Percentiles rank a stretch among this genome's conserved stretches.
These are phyloP conservation scores for Bryconaethiops microstoma DNA, from an alignment of 2,797 vertebrate genomes.

Conservation along the genomic window DNA sequence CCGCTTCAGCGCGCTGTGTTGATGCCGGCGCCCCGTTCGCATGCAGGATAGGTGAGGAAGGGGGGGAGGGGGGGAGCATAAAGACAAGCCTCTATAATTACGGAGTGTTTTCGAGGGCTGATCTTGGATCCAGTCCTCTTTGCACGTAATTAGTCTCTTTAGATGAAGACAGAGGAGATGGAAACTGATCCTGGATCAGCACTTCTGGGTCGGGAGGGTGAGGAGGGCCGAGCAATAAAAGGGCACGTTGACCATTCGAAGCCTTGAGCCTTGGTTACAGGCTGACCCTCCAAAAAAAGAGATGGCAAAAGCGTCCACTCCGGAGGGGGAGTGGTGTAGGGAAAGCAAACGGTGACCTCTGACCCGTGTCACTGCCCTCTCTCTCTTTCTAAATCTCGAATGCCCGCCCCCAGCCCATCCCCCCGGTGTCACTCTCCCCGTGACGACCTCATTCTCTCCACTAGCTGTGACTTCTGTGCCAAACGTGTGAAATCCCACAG, in stretches of 20 bases:
- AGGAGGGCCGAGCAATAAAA: background rate
- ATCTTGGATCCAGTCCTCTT: background rate
- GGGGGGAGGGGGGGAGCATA: background rate
- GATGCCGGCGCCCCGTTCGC: background rate
- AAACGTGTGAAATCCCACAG: constrained; percentile 77
- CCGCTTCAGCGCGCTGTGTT: constrained; percentile 51
- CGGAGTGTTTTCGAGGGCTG: constrained; percentile 6
- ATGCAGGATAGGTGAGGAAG: constrained; percentile 50
- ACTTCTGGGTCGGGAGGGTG: constrained; percentile 11
- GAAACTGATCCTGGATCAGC: constrained; percentile 1
- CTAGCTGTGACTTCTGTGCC: constrained; percentile 73
- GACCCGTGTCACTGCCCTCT: constrained; percentile 51
- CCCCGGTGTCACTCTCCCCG: constrained; percentile 33
- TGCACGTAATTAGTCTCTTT: background rate
- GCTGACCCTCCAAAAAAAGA: constrained; percentile 6
- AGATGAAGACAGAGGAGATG: background rate
- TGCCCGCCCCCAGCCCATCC: constrained; percentile 62
- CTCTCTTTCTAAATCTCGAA: constrained; percentile 49
- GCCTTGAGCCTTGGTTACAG: constrained; percentile 1
- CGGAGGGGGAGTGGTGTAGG: constrained; percentile 36
- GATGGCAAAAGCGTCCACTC: constrained; percentile 5
- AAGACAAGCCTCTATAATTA: constrained; percentile 11
- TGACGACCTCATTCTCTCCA: constrained; percentile 66
- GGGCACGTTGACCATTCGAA: background rate
- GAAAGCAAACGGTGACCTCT: constrained; percentile 70